Conservation (phyloP, 2,113 vertebrate species). For the Caranx ignobilis region DNA sequence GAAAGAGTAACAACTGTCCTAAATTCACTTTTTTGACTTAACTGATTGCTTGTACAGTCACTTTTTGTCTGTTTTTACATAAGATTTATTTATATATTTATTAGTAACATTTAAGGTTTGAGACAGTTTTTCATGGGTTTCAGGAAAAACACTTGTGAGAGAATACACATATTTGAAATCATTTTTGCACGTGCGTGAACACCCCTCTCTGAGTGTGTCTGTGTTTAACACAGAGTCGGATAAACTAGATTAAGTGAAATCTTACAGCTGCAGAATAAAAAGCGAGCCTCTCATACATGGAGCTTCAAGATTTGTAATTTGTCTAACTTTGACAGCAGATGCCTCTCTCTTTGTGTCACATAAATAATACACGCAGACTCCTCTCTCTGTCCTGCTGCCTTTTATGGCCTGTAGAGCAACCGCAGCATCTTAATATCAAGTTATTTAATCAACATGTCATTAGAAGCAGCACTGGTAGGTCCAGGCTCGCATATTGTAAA, state of each 20-base stretch:
- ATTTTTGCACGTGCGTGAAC: neutral
- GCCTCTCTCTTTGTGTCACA: conserved; percentile 37
- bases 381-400: conserved; percentile 52
- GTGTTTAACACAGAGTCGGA: neutral
- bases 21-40: too few species aligned
- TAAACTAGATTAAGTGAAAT: neutral
- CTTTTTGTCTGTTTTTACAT: neutral
- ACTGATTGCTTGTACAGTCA: neutral
- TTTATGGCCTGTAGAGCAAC: conserved; percentile 67
- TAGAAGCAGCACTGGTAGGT: conserved; percentile 41
- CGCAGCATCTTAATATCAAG: conserved; percentile 58
- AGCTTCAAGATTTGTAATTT: conserved; percentile 32
- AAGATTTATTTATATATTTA: neutral
- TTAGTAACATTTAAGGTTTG: neutral
- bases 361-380: conserved; percentile 40
- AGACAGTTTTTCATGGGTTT: neutral
- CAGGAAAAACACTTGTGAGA: too few species aligned
- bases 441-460: conserved; percentile 79
- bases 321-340: conserved; percentile 32
- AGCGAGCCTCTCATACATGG: conserved; percentile 9
- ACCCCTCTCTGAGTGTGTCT: neutral
- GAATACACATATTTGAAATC: neutral
- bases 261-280: conserved; percentile 46
- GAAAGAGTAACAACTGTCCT: too few species aligned
- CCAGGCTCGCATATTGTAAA: conserved; percentile 55